Percentiles rank a stretch among this genome's conserved stretches.
Conservation (phyloP, 1,140 invertebrate genomes). For the Neodiprion pinetum region DNA sequence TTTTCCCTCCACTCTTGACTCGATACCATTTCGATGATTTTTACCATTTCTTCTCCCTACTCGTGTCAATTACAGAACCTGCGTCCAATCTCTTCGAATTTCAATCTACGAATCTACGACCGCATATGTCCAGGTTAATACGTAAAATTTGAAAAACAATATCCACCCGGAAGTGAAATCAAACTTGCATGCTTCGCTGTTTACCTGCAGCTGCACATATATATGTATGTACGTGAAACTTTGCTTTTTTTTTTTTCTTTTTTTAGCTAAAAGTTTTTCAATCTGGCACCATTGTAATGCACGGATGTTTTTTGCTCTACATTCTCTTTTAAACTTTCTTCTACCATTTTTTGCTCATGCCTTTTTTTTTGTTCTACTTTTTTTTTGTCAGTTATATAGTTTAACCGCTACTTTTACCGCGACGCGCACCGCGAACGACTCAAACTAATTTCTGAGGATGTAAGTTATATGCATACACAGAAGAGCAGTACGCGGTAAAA, state of each 20-base stretch:
- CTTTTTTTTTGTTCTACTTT: too few relatives aligned
- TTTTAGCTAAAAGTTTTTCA: slow-evolving; percentile 48
- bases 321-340: too few relatives aligned
- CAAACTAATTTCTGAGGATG: neutral
- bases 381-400: neutral
- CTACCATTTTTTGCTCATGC: too few relatives aligned
- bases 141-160: slow-evolving; percentile 20
- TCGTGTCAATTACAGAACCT: too few relatives aligned
- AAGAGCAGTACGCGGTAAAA: too few relatives aligned
- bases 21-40: slow-evolving; percentile 16
- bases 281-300: slow-evolving; percentile 49
- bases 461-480: neutral
- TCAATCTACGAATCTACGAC: neutral
- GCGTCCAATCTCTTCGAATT: too few relatives aligned
- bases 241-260: neutral
- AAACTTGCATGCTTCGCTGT: neutral
- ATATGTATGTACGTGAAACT: neutral
- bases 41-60: neutral
- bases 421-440: neutral
- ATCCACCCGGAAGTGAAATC: neutral
- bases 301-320: neutral
- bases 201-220: neutral
- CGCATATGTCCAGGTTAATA: slow-evolving; percentile 1
- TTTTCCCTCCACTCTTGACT: too few relatives aligned
- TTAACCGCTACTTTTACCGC: neutral